phyloP scores from a whole-genome alignment of 2,888 invertebrate species.

The Halictus quadricinctus region DNA sequence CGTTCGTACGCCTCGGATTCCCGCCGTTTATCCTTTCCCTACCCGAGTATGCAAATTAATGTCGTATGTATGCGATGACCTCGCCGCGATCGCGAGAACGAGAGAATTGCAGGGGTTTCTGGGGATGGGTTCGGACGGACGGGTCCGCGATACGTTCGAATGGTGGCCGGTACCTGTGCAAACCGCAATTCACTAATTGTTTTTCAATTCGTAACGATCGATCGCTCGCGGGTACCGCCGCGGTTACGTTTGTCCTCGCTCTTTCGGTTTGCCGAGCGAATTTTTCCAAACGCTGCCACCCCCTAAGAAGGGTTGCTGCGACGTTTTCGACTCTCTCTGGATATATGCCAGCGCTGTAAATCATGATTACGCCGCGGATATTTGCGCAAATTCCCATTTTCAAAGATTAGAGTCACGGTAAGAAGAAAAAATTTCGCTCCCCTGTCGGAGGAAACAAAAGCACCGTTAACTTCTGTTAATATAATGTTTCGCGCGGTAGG shows the following conservation, averaged over 20 bases:
- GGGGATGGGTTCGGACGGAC: constrained; percentile 33
- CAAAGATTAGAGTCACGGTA: not conserved
- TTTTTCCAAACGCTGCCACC: constrained; percentile 33
- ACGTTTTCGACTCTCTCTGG: constrained; percentile 11
- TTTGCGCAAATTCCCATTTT: not conserved
- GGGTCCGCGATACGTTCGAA: constrained; percentile 47
- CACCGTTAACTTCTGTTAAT: not conserved
- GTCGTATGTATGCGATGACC: constrained; percentile 60
- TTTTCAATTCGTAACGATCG: constrained; percentile 79
- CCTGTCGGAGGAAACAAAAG: not conserved
- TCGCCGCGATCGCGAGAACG: constrained; percentile 67
- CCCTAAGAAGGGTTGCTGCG: not conserved
- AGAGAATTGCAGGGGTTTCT: constrained; percentile 55
- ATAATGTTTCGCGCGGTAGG: too few relatives aligned
- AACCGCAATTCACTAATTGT: constrained; percentile 79
- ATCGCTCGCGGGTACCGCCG: constrained; percentile 55
- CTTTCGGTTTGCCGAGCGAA: constrained; percentile 45
- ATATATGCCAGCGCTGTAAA: not conserved
- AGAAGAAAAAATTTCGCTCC: not conserved
- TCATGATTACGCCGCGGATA: not conserved
- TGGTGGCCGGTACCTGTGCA: constrained; percentile 58
- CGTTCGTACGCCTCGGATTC: constrained; percentile 37
- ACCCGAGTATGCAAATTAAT: constrained; percentile 72
- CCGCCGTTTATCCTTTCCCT: constrained; percentile 38
- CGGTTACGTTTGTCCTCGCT: constrained; percentile 62